Conservation (phyloP, 92 coral and sea anemone genomes). For the Phymanthus crucifer region DNA sequence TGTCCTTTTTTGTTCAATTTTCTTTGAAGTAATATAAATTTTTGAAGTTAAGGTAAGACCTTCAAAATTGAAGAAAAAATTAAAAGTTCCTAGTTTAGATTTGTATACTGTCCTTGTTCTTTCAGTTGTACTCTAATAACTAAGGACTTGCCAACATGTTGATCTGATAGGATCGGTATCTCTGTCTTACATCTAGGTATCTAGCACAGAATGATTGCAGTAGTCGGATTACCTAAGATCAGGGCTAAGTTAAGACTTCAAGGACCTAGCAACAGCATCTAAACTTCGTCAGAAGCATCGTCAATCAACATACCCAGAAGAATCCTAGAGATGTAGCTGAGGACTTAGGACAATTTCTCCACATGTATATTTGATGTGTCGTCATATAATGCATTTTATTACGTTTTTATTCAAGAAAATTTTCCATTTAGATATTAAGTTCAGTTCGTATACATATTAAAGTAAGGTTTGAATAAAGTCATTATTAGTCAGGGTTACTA, state of each 20-base stretch:
- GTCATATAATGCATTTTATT: background rate
- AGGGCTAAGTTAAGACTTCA: constrained; percentile 63
- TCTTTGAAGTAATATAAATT: no score
- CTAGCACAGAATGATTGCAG: constrained; percentile 52
- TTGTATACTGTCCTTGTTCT: background rate
- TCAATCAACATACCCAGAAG: constrained; percentile 5
- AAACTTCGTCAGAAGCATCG: constrained; percentile 27
- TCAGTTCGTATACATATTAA: constrained; percentile 7
- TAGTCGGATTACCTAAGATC: constrained; percentile 70
- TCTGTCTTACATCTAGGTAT: constrained; percentile 70
- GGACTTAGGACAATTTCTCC: constrained; percentile 20
- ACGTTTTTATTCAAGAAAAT: background rate
- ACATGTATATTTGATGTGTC: background rate
- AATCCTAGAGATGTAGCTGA: constrained; percentile 15
- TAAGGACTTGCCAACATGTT: background rate
- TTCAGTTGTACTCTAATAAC: background rate
- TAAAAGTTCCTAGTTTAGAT: background rate
- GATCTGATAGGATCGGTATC: constrained; percentile 35
- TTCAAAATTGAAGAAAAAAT: background rate
- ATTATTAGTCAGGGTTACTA: background rate
- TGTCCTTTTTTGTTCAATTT: background rate
- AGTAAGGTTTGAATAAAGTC: constrained; percentile 3
- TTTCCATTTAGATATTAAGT: constrained; percentile 5
- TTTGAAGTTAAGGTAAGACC: background rate
- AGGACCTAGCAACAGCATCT: constrained; percentile 62